Evolutionary conservation across 2,888 invertebrate genomes (phyloP), one percentile per base, ranked within the genome.

Genomic region (Gortyna flavago): DNA sequence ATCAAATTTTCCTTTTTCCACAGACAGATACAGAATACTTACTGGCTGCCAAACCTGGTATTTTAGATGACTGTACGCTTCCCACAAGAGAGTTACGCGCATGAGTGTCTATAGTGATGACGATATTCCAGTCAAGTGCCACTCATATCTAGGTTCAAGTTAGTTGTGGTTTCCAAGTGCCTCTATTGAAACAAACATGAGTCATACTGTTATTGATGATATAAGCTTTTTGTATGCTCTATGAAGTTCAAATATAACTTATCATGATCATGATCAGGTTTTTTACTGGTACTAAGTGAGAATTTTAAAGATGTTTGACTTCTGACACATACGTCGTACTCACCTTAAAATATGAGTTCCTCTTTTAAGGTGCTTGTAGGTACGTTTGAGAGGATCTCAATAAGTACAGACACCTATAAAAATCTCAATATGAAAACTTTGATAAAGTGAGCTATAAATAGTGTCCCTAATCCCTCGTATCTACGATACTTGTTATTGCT

Each of bases 91-190:
- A 57, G 4, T 48, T n/a, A 54, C 8, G 61, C 4, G 2, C 29
- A 21, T 51, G 48, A 57, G 9, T 69, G 51, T 62, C 21, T 51
- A 41, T 25, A 38, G n/a, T 64, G 48, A 66, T n/a, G 54, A 74
- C 61, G 62, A 75, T 75, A 72, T 64, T 64, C 32, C 68, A 67
- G 72, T 75, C 32, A 66, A 82, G 48, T 70, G 44, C 70, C 59
- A 78, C 78, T 85, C 61, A 71, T 29, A n/a, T n/a, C n/a, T n/a
- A 65, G 2, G 73, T 78, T 82, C 83, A 75, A 78, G 57, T 59
- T 16, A 11, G 13, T 44, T 59, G 78, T 82, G 69, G 83, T 75
- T 67, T 72, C 3, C 62, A 75, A 77, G 71, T 81, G 48, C 29
- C n/a, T 65, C 9, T 48, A 54, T 44, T 51, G 16, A n/a, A 25